These are phyloP conservation scores for Hypotaenidia okinawae DNA, from an alignment of 2,797 vertebrate genomes.

Conservation along the genomic window DNA sequence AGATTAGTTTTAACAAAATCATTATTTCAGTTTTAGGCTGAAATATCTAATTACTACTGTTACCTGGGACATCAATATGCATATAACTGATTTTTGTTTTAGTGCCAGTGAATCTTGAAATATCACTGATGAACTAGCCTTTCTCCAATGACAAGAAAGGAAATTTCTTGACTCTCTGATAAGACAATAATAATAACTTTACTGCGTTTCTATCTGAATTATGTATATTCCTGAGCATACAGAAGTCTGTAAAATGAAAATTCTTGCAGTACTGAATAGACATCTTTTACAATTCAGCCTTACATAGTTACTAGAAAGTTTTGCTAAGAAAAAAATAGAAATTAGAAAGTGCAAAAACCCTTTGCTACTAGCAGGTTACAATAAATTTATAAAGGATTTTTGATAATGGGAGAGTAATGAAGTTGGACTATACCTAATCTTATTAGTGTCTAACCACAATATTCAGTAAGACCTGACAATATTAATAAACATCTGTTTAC, in stretches of 20 bases:
- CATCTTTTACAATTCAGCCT: neutral
- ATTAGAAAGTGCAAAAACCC: neutral
- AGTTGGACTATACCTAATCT: slow-evolving; percentile 28
- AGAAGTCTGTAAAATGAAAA: neutral
- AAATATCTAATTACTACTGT: neutral
- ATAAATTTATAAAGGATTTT: neutral
- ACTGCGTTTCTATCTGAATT: no score
- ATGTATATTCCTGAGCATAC: neutral
- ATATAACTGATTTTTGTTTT: neutral
- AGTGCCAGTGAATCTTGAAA: neutral
- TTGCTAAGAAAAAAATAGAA: neutral
- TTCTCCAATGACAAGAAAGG: neutral
- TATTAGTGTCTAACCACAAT: neutral
- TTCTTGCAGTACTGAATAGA: neutral
- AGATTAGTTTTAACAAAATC: neutral
- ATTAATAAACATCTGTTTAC: slow-evolving; percentile 34
- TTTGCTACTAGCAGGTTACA: neutral
- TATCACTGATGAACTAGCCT: neutral
- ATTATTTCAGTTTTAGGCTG: neutral
- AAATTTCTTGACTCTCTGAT: no score
- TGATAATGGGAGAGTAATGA: neutral
- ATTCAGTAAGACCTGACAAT: slow-evolving; percentile 28
- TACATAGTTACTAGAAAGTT: neutral
- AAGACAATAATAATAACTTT: no score
- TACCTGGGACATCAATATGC: neutral